Conservation (phyloP, 2,113 vertebrate species). For the Guaruba guarouba region DNA sequence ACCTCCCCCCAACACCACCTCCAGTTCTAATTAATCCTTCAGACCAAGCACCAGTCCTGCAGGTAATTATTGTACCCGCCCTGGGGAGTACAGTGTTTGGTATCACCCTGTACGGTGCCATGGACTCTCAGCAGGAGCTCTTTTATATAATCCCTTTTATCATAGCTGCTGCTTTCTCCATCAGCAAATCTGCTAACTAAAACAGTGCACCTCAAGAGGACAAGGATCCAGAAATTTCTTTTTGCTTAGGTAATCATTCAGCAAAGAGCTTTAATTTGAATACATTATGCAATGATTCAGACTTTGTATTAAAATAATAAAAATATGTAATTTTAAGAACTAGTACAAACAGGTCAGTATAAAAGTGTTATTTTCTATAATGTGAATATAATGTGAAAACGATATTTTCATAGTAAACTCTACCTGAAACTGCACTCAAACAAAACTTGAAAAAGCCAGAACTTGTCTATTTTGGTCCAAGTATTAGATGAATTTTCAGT, state of each 20-base stretch:
- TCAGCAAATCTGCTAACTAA: slow-evolving; percentile 24
- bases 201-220: not conserved
- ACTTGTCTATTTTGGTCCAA: not conserved
- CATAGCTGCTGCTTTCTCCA: slow-evolving; percentile 46
- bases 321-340: not conserved
- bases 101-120: slow-evolving; percentile 29
- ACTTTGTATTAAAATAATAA: not conserved
- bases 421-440: not conserved
- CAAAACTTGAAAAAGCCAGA: not conserved
- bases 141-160: slow-evolving; percentile 44
- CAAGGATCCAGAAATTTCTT: not conserved
- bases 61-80: slow-evolving; percentile 59
- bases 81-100: slow-evolving; percentile 22
- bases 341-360: not conserved
- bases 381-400: not conserved
- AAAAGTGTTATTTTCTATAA: not conserved
- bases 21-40: slow-evolving; percentile 60
- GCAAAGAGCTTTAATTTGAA: not conserved
- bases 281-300: not conserved
- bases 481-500: not conserved
- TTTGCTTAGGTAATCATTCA: not conserved
- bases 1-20: slow-evolving; percentile 10
- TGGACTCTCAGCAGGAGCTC: not conserved
- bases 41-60: not conserved
- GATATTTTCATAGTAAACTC: not conserved